A percentile compares a stretch with the other conserved stretches of the same genome.
Evolutionary conservation across 2,797 vertebrate genomes (phyloP).

Genomic region (Luscinia megarhynchos): DNA sequence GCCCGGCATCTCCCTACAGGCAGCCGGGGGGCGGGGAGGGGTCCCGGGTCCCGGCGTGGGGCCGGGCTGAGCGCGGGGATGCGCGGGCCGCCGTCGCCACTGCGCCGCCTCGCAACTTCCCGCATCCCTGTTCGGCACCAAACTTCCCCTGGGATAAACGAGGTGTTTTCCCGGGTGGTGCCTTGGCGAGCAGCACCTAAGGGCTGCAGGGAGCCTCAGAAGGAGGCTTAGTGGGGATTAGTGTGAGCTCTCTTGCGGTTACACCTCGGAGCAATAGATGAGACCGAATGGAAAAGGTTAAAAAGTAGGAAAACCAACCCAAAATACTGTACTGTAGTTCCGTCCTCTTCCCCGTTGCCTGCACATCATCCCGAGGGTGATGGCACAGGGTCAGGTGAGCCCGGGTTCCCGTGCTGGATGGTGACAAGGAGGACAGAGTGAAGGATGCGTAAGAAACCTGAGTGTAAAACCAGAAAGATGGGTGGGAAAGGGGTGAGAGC

Average conservation of each 20-base stretch:
- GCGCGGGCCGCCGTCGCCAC: neutral
- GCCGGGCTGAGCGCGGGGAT: neutral
- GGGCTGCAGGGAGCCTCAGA: neutral
- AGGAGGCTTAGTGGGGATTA: neutral
- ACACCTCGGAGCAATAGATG: neutral
- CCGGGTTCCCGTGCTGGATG: neutral
- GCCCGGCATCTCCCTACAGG: neutral
- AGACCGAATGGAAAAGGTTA: neutral
- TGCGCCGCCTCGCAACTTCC: neutral
- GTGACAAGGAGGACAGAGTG: neutral
- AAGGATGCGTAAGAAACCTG: neutral
- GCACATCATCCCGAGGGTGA: fast-evolving
- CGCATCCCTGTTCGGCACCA: neutral
- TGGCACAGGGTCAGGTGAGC: neutral
- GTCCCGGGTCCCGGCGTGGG: neutral
- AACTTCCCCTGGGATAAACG: neutral
- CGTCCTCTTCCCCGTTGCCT: neutral
- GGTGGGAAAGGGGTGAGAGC: neutral
- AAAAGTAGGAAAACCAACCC: neutral
- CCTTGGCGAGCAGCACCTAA: neutral
- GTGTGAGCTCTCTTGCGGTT: neutral
- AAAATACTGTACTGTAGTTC: fast-evolving
- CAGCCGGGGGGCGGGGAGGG: neutral
- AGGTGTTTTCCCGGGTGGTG: neutral
- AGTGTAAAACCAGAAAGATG: neutral